phyloP scores from a whole-genome alignment of 35 echinoderm and acorn worm species.

The Chiridota heheva region DNA sequence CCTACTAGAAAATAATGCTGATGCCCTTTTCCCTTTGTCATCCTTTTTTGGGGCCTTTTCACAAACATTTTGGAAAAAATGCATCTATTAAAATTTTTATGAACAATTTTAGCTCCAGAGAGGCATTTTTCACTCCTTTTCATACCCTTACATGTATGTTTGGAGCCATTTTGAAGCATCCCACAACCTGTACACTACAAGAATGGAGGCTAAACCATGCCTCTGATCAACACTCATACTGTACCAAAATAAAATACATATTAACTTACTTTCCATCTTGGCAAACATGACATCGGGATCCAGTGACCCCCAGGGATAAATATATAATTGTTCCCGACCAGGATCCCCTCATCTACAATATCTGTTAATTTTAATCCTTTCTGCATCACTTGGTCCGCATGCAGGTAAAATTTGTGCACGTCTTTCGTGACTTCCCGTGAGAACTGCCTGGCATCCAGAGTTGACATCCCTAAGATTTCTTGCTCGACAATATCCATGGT shows the following conservation, averaged over 20 bases:
- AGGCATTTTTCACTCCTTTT: too few species aligned
- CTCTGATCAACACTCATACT: too few species aligned
- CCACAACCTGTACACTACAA: neutral
- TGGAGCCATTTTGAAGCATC: too few species aligned
- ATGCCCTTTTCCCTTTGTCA: too few species aligned
- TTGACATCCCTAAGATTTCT: constrained; percentile 25
- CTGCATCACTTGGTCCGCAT: neutral
- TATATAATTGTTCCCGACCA: constrained; percentile 59
- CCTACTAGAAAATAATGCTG: too few species aligned
- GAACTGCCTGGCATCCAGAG: constrained; percentile 18
- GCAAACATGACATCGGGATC: constrained; percentile 66
- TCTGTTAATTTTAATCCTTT: constrained; percentile 16
- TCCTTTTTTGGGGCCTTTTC: too few species aligned
- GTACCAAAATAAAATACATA: too few species aligned
- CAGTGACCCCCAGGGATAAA: constrained; percentile 92
- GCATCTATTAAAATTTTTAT: too few species aligned
- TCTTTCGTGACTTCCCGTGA: constrained; percentile 18
- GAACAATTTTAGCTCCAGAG: too few species aligned
- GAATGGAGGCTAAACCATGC: neutral
- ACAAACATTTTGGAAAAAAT: too few species aligned
- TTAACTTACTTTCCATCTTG: constrained; percentile 94
- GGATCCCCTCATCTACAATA: constrained; percentile 12
- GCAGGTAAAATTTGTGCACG: constrained; percentile 17
- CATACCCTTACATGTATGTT: too few species aligned
- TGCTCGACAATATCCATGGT: constrained; percentile 4